Conservation (phyloP, 2,113 vertebrate genomes). For the Caracal caracal region DNA sequence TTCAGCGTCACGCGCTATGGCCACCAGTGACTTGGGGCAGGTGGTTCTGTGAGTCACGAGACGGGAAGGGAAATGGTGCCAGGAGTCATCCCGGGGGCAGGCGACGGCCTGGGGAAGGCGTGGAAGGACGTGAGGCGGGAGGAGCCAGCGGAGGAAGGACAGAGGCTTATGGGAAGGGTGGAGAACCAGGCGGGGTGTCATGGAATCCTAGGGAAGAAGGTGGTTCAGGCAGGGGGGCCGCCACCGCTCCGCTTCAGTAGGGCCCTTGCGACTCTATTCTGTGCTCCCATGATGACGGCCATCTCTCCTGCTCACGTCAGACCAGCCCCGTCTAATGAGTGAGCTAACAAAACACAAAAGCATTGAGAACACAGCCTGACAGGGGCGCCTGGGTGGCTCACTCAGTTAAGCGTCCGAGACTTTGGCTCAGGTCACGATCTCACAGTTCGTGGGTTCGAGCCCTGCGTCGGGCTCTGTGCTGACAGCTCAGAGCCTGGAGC, state of each 20-base stretch:
- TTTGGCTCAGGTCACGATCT: too few species aligned
- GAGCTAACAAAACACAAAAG: too few species aligned
- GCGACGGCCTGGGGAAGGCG: too few species aligned
- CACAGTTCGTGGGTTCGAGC: too few species aligned
- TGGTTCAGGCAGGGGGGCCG: not conserved
- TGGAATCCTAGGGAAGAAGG: too few species aligned
- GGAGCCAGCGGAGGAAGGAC: not conserved
- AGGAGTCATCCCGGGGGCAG: not conserved
- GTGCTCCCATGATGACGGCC: not conserved
- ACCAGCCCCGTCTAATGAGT: not conserved
- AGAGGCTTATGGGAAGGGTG: not conserved
- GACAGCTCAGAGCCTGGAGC: too few species aligned
- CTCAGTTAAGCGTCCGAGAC: too few species aligned
- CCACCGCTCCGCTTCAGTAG: accelerated
- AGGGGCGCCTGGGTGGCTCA: too few species aligned
- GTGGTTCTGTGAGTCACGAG: not conserved
- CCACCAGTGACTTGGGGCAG: not conserved
- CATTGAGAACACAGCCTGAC: too few species aligned
- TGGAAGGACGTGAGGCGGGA: not conserved
- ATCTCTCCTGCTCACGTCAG: not conserved
- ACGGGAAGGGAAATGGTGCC: not conserved
- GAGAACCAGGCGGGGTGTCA: not conserved
- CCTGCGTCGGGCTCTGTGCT: too few species aligned
- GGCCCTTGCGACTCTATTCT: not conserved
- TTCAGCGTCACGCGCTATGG: too few species aligned